Percentiles rank a stretch among this genome's conserved stretches.
phyloP scores from a whole-genome alignment of 2,113 vertebrate species.

The Empidonax traillii region DNA sequence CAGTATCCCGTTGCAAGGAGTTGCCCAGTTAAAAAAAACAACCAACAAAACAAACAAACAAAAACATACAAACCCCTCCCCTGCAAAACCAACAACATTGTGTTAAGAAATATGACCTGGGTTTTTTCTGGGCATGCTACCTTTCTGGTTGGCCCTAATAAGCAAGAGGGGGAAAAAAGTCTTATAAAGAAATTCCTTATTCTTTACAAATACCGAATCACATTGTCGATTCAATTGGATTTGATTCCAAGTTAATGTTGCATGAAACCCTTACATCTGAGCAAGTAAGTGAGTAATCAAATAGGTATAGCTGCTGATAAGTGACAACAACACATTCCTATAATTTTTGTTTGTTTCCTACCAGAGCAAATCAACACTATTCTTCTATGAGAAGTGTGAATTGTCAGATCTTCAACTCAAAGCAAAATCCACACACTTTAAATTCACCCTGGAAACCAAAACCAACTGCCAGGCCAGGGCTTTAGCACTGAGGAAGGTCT shows the following conservation, averaged over 20 bases:
- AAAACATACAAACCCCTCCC: too few relatives aligned
- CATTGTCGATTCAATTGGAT: not conserved
- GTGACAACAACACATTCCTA: not conserved
- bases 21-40: not conserved
- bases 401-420: not conserved
- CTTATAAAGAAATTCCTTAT: not conserved
- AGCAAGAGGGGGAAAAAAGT: not conserved
- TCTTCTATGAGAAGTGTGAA: not conserved
- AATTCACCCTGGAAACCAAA: not conserved
- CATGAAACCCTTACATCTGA: not conserved
- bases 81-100: not conserved
- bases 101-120: not conserved
- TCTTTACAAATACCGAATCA: not conserved
- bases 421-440: not conserved
- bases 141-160: not conserved
- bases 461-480: not conserved
- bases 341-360: not conserved
- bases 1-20: not conserved
- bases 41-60: not conserved
- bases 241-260: not conserved
- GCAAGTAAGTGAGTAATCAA: not conserved
- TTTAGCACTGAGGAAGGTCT: not conserved
- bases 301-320: not conserved
- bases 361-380: not conserved
- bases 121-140: not conserved